A percentile compares a stretch with the other conserved stretches of the same genome.
Conservation (phyloP, 2,797 vertebrate genomes). For the Hippoglossus hippoglossus region DNA sequence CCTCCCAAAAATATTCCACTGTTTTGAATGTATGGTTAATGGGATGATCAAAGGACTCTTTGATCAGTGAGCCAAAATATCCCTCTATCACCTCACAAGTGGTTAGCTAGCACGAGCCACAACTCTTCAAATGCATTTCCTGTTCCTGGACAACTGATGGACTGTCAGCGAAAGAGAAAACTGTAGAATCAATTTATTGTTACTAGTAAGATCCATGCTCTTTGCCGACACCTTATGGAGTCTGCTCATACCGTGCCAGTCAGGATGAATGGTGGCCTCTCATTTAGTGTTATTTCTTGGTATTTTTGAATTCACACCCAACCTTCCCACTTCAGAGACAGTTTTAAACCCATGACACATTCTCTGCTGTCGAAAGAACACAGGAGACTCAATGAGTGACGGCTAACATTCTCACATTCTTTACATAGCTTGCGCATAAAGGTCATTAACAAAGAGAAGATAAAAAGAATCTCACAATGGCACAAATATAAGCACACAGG, state of each 20-base stretch:
- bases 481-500: slow-evolving; percentile 22
- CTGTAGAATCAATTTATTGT: slow-evolving; percentile 21
- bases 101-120: slow-evolving; percentile 13
- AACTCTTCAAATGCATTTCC: slow-evolving; percentile 51
- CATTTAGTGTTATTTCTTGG: slow-evolving; percentile 56
- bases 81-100: slow-evolving; percentile 48
- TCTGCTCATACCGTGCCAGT: slow-evolving; percentile 26
- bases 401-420: slow-evolving; percentile 61
- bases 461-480: slow-evolving; percentile 27
- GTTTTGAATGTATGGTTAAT: slow-evolving; percentile 56
- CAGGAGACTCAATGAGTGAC: slow-evolving; percentile 54
- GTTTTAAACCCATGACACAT: slow-evolving; percentile 56
- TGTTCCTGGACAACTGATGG: slow-evolving; percentile 35
- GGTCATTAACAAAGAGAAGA: slow-evolving; percentile 63
- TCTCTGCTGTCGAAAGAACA: slow-evolving; percentile 61
- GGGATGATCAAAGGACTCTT: slow-evolving; percentile 56
- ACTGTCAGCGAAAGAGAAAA: slow-evolving; percentile 13
- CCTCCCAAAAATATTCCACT: slow-evolving; percentile 53
- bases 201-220: slow-evolving; percentile 5
- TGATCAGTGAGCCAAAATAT: slow-evolving; percentile 45
- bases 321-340: slow-evolving; percentile 53
- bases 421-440: slow-evolving; percentile 61
- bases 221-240: slow-evolving; percentile 6
- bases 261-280: slow-evolving; percentile 53
- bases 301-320: slow-evolving; percentile 63